phyloP scores from a whole-genome alignment of 2,797 vertebrate genomes.

The Micromesistius poutassou region DNA sequence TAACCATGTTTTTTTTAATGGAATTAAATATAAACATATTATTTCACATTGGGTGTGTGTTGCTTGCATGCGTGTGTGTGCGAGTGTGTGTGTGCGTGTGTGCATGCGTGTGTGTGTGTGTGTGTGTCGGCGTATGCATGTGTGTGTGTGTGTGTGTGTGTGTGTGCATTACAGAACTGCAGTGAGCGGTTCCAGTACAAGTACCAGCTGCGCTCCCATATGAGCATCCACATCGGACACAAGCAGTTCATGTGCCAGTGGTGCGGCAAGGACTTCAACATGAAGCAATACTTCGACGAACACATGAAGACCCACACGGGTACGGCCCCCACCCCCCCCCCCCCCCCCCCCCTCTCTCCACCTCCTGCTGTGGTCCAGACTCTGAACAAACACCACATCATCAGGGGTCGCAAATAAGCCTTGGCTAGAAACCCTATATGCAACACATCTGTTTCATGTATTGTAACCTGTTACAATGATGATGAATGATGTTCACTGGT shows the following conservation, averaged over 20 bases:
- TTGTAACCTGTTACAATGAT: too few relatives aligned
- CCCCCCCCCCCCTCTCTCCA: conserved; percentile 90
- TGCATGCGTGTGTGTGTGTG: background rate
- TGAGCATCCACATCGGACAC: conserved; percentile 98
- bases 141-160: background rate
- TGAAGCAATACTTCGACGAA: conserved; percentile 99
- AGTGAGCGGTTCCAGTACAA: conserved; percentile 92
- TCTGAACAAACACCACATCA: too few relatives aligned
- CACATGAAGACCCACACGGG: conserved; percentile 99
- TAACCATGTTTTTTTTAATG: too few relatives aligned
- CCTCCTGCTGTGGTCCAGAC: too few relatives aligned
- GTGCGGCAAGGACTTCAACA: conserved; percentile 99
- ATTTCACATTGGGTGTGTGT: background rate
- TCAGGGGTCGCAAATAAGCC: too few relatives aligned
- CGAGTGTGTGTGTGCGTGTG: too few relatives aligned
- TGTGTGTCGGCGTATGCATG: background rate
- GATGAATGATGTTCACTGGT: too few relatives aligned
- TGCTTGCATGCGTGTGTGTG: background rate
- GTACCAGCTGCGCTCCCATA: conserved; percentile 97
- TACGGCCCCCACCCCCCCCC: conserved; percentile 83
- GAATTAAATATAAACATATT: too few relatives aligned
- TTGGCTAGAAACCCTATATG: too few relatives aligned
- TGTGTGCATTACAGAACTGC: background rate
- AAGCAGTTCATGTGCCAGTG: conserved; percentile 99
- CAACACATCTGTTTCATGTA: too few relatives aligned